Conservation (phyloP, 2,797 vertebrate genomes). For the Perdix hodgsoniae region DNA sequence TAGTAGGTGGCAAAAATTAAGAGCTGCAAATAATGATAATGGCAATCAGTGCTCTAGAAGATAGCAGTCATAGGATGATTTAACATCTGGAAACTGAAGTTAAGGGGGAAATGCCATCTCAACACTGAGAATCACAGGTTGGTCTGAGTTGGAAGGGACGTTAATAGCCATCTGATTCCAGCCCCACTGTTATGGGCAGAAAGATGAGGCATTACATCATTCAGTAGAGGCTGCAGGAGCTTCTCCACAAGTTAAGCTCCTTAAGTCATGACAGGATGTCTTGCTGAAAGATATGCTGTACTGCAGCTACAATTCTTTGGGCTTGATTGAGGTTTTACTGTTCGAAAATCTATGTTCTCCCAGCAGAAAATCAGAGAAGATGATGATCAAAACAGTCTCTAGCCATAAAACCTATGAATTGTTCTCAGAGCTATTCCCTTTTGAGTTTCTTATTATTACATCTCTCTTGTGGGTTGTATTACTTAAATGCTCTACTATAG, state of each 20-base stretch:
- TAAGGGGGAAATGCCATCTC: background rate
- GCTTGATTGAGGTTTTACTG: background rate
- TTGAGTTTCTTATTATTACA: background rate
- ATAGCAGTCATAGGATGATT: background rate
- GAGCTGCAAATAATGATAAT: background rate
- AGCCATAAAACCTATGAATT: background rate
- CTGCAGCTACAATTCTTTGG: background rate
- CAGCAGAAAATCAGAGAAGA: slow-evolving; percentile 16
- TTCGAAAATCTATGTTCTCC: background rate
- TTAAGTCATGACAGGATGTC: background rate
- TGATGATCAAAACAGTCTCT: background rate
- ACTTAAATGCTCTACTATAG: background rate
- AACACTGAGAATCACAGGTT: background rate
- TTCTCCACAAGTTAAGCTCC: background rate
- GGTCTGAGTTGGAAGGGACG: background rate
- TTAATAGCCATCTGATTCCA: background rate
- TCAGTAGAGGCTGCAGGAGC: background rate
- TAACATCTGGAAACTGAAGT: background rate
- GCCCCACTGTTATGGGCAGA: background rate
- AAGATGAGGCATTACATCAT: background rate
- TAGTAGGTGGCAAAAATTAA: background rate
- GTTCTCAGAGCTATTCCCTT: background rate
- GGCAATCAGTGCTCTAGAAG: background rate
- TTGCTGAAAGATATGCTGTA: background rate
- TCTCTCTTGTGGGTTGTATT: background rate